Evolutionary conservation across 2,888 invertebrate genomes (phyloP), one percentile per base, ranked within the genome.

Genomic region (Cheilosia grossa): DNA sequence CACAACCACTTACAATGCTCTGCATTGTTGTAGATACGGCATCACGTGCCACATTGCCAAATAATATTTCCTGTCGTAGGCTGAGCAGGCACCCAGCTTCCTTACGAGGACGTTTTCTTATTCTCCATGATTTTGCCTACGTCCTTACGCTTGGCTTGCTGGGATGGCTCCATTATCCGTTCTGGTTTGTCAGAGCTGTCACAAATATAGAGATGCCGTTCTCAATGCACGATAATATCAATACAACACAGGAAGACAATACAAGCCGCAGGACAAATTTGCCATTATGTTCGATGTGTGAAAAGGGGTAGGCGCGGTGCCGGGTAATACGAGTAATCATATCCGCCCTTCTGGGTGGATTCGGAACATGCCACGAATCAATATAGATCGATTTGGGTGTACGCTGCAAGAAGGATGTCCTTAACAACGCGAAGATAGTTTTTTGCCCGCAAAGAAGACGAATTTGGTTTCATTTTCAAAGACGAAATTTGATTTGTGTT

Each of bases 201-300:
- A 75, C 17, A 67, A 79, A 70, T 73, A 56, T 53, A 59, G 58
- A 64, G 74, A 74, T 66, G 53, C 17, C 47, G 30, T 37, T 53
- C 6, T 33, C n/a, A 17, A 13, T 37, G 13, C 13, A 37, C 13
- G 64, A 67, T 66, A 80, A 72, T 63, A 83, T 79, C 63, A 64
- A 79, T 83, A 61, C 49, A 73, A 37, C 40, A 66, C 70, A 80
- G 80, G 75, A 80, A 85, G 75, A 70, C 74, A 80, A 74, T 61
- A 56, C 42, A 37, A 70, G 70, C 79, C 66, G 33, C 51, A 74
- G 79, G 82, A 64, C 69, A 69, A 74, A 83, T 83, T 78, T 83
- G 27, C 82, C 73, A 64, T 64, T 58, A 70, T 63, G 40, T 67
- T 77, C 59, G 44, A 61, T 72, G 70, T 77, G 63, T 61, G 40